phyloP scores from a whole-genome alignment of 2,797 vertebrate genomes.

The Florisuga fusca region DNA sequence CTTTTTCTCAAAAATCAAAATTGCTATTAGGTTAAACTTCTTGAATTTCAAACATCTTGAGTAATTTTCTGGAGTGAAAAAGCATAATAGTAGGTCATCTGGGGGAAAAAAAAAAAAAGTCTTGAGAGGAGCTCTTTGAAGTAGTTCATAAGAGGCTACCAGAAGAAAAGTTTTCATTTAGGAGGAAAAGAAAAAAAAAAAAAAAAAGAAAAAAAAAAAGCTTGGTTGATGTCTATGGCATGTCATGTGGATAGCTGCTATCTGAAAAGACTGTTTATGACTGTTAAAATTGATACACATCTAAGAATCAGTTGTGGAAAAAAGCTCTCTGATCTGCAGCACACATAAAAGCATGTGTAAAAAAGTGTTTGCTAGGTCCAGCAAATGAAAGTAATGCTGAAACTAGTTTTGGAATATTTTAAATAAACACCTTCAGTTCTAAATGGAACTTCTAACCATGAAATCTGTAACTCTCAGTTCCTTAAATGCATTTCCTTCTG shows the following conservation, averaged over 20 bases:
- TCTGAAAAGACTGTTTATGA: conserved; percentile 33
- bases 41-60: background rate
- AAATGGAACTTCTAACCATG: background rate
- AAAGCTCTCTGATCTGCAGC: conserved; percentile 11
- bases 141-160: background rate
- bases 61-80: background rate
- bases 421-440: background rate
- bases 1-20: background rate
- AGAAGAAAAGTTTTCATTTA: conserved; percentile 45
- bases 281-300: background rate
- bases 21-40: background rate
- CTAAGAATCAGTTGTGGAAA: background rate
- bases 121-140: conserved; percentile 50
- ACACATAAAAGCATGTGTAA: background rate
- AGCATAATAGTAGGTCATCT: background rate
- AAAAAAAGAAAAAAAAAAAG: background rate
- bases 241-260: conserved; percentile 21
- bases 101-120: background rate
- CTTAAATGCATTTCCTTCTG: background rate
- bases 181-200: conserved; percentile 6
- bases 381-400: background rate
- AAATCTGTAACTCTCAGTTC: background rate
- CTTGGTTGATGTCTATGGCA: background rate
- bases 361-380: background rate
- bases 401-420: background rate